These are phyloP conservation scores for Lasius platythorax DNA, from an alignment of 2,888 invertebrate species.

Conservation along the genomic window DNA sequence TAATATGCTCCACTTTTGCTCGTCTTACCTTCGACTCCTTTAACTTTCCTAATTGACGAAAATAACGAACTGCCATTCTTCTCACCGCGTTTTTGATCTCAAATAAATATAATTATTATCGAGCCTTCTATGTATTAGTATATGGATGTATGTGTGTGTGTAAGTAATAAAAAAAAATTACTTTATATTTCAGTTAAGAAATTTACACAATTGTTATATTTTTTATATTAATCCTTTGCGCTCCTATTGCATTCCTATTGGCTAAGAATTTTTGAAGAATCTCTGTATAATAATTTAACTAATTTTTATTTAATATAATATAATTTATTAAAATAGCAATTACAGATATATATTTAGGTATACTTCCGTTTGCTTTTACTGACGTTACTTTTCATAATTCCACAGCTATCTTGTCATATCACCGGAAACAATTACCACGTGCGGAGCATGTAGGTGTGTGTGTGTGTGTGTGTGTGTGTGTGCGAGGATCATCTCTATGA, in stretches of 20 bases:
- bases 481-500: constrained; percentile 8
- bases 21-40: neutral
- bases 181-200: neutral
- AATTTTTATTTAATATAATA: neutral
- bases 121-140: neutral
- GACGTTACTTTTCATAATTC: neutral
- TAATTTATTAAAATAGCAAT: neutral
- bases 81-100: neutral
- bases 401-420: neutral
- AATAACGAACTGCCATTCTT: neutral
- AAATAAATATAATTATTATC: neutral
- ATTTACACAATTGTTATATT: neutral
- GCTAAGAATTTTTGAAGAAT: neutral
- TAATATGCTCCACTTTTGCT: neutral
- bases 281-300: neutral
- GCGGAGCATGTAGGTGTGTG: neutral
- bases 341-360: neutral
- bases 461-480: neutral
- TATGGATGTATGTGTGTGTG: neutral
- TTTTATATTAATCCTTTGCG: neutral
- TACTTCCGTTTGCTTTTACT: neutral
- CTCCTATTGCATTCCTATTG: neutral
- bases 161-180: neutral
- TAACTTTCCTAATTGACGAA: neutral
- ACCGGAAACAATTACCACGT: neutral